phyloP scores from a whole-genome alignment of 2,797 vertebrate genomes.

The Oryzias dopingdopingensis region DNA sequence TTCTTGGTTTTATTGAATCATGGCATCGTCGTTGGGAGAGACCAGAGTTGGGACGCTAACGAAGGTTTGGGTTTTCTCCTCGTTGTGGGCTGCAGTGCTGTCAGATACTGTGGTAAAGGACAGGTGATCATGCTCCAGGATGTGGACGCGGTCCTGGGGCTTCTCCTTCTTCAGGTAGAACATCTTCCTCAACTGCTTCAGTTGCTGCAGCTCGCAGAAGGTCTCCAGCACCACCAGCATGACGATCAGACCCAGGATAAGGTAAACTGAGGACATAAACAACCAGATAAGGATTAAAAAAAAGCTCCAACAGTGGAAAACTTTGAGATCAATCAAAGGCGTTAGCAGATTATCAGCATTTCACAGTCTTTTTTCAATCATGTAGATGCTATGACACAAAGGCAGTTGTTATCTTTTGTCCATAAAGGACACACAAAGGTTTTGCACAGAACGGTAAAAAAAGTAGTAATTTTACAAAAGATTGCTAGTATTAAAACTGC shows the following conservation, averaged over 20 bases:
- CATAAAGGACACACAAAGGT: too few species aligned
- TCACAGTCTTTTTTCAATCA: too few species aligned
- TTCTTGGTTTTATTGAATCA: slow-evolving; percentile 67
- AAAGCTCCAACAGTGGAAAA: not conserved
- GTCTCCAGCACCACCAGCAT: slow-evolving; percentile 97
- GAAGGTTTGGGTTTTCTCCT: slow-evolving; percentile 85
- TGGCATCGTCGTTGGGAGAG: slow-evolving; percentile 71
- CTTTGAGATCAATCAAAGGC: not conserved
- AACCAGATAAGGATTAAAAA: not conserved
- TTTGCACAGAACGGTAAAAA: too few species aligned
- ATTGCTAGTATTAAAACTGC: too few species aligned
- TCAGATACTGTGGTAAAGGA: slow-evolving; percentile 88
- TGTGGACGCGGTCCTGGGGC: slow-evolving; percentile 86
- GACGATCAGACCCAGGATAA: slow-evolving; percentile 90
- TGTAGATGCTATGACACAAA: too few species aligned
- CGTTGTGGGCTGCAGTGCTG: slow-evolving; percentile 65
- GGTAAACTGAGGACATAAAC: slow-evolving; percentile 80
- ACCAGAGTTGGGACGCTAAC: slow-evolving; percentile 55
- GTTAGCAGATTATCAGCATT: too few species aligned
- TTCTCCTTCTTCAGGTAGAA: slow-evolving; percentile 96
- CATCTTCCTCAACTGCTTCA: slow-evolving; percentile 93
- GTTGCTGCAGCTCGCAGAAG: slow-evolving; percentile 94
- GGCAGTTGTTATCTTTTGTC: too few species aligned
- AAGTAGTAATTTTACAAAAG: too few species aligned
- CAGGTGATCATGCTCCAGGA: slow-evolving; percentile 92